phyloP scores from a whole-genome alignment of 1,140 invertebrate species.

The Callitettix versicolor region DNA sequence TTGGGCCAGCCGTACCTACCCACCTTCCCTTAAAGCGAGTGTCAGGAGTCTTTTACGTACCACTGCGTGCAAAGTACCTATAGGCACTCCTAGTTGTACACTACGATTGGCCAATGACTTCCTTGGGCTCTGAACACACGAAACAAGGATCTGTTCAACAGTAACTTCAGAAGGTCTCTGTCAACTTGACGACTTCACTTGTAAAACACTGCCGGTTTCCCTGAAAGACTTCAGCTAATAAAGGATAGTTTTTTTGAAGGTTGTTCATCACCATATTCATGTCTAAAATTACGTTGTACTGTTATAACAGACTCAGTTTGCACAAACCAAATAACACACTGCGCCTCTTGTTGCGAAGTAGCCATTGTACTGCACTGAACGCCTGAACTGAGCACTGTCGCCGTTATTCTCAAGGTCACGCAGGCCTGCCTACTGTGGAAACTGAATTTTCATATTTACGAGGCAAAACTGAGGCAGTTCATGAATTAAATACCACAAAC shows the following conservation, averaged over 20 bases:
- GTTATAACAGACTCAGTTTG: neutral
- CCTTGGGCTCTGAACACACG: neutral
- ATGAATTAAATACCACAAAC: no score
- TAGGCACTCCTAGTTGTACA: constrained; percentile 2
- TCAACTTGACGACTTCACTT: neutral
- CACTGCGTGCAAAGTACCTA: neutral
- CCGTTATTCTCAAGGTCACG: neutral
- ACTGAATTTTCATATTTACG: no score
- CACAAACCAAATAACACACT: neutral
- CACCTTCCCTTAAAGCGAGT: no score
- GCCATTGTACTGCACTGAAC: neutral
- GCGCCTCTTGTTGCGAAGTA: neutral
- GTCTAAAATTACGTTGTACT: neutral
- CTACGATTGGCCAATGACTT: neutral
- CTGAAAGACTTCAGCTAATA: neutral
- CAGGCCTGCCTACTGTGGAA: neutral
- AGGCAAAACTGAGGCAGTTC: no score
- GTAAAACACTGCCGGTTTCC: neutral
- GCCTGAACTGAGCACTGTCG: neutral
- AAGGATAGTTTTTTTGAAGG: neutral
- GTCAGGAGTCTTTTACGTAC: neutral
- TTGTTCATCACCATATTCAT: neutral
- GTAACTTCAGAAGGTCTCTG: neutral
- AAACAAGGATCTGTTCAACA: neutral
- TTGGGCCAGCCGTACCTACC: no score